Conservation (phyloP, 2,888 invertebrate species). For the Himalopsyche japonica region DNA sequence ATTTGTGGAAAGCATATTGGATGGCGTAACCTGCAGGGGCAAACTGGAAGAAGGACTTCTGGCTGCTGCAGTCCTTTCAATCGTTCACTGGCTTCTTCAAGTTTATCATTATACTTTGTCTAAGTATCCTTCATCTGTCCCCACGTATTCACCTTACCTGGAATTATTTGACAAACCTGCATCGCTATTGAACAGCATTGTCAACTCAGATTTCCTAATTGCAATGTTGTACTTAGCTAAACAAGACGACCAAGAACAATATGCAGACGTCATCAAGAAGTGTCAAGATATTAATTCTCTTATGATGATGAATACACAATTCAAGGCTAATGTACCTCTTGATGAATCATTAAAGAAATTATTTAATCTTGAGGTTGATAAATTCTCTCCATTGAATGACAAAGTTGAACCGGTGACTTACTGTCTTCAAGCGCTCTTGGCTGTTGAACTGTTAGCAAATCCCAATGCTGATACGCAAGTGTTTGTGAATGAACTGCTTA, state of each 20-base stretch:
- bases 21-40: slow-evolving; percentile 69
- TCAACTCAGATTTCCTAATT: slow-evolving; percentile 74
- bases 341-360: slow-evolving; percentile 66
- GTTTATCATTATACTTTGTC: slow-evolving; percentile 64
- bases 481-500: slow-evolving; percentile 78
- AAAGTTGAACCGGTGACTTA: slow-evolving; percentile 69
- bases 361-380: slow-evolving; percentile 66
- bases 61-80: slow-evolving; percentile 80
- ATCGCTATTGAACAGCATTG: slow-evolving; percentile 67
- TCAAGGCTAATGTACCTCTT: slow-evolving; percentile 61
- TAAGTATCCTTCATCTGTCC: slow-evolving; percentile 51
- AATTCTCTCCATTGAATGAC: slow-evolving; percentile 59
- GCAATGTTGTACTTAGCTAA: slow-evolving; percentile 83
- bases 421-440: slow-evolving; percentile 78
- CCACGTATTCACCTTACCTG: slow-evolving; percentile 58
- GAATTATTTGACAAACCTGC: slow-evolving; percentile 73
- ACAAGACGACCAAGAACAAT: slow-evolving; percentile 75
- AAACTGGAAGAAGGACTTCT: slow-evolving; percentile 87
- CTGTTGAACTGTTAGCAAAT: slow-evolving; percentile 82
- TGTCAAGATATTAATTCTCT: slow-evolving; percentile 72
- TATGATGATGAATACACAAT: slow-evolving; percentile 62
- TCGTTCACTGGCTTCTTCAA: slow-evolving; percentile 80
- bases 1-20: slow-evolving; percentile 74
- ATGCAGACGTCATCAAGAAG: slow-evolving; percentile 70
- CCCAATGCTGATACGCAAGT: slow-evolving; percentile 82